Evolutionary conservation across 2,888 invertebrate species (phyloP), one percentile per base, ranked within the genome.

Genomic region (Flexamia atlantica): DNA sequence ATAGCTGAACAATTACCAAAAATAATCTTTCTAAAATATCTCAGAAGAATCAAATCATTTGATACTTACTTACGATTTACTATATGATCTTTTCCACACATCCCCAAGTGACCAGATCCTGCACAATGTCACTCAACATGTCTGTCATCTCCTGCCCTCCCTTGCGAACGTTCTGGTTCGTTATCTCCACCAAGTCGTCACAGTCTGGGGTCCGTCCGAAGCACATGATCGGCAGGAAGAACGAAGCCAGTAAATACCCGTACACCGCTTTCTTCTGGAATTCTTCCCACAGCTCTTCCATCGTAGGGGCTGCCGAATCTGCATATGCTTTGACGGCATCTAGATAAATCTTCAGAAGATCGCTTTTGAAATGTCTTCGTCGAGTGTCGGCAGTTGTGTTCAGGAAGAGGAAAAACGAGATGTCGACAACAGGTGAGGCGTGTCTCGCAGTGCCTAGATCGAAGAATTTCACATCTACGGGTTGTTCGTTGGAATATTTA

Each of bases 361-460:
- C 85, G 12, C 32, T 23, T 14, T 89, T 86, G 83, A 87, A 83
- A 80, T 89, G 87, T 0, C 87, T 68, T 0, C 87, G 83, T 0
- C 90, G 88, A 0, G 88, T 82, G 25, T 88, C 40, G 0, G 87
- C 85, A 0, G 87, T 89, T 1, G 90, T 89, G 68, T 89, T 89
- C 80, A 90, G 88, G 83, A 89, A 89, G 0, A 90, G 87, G 80
- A 90, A 89, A 70, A 89, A 89, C 5, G 89, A 83, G 2, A 90
- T 87, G 74, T 90, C 90, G 64, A 89, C 89, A 0, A 88, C 89
- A 2, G 90, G 90, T 23, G 90, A 89, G 68, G 89, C 89, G 50
- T 89, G 89, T 4, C 85, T 57, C 0, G 87, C 17, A 32, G 88
- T 88, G 20, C 89, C 90, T 79, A 90, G 89, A 85, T 90, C 90